Evolutionary conservation across 2,113 vertebrate species (phyloP), one percentile per base, ranked within the genome.

Genomic region (Ochotona curzoniae): DNA sequence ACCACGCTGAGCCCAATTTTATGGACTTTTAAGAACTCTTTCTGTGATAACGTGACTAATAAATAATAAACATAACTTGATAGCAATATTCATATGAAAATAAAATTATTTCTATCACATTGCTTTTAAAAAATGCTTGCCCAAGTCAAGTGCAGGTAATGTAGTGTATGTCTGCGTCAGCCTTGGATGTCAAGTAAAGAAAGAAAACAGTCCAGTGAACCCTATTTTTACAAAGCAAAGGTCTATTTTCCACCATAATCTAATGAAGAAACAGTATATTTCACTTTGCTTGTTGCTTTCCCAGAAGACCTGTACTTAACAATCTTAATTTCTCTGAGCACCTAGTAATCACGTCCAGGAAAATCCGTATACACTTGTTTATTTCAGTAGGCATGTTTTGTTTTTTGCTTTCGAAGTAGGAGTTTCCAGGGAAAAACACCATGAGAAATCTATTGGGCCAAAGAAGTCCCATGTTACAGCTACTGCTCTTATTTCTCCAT

Each of bases 291-390:
- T 78, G 28, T 2, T 74, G 25, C 44, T 69, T 75, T 61, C 49
- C 13, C 14, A 60, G 32, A 57, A 81, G 21, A 82, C 66, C 82
- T 71, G 0, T 1, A 66, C 76, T 61, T 84, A 76, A 76, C 4
- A 78, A n/a, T 28, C 1, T 70, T 81, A 95, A 86, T 87, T 47
- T 76, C 17, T 66, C 35, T 79, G n/a, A 61, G 17, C 25, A 51
- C 3, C 11, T 38, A 60, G 15, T 44, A 88, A 88, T 69, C 67
- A 69, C 2, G 15, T 74, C 21, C 21, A 80, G 35, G 5, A 1
- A 84, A 54, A 93, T 66, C 9, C 79, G 20, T 26, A 23, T 87
- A 44, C 7, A 30, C 9, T 83, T 71, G 1, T 76, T 26, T 79
- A 20, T 51, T 20, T 25, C 20, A 18, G 12, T 44, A 12, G n/a